phyloP scores from a whole-genome alignment of 2,113 vertebrate genomes.

The Pomatostomus ruficeps region DNA sequence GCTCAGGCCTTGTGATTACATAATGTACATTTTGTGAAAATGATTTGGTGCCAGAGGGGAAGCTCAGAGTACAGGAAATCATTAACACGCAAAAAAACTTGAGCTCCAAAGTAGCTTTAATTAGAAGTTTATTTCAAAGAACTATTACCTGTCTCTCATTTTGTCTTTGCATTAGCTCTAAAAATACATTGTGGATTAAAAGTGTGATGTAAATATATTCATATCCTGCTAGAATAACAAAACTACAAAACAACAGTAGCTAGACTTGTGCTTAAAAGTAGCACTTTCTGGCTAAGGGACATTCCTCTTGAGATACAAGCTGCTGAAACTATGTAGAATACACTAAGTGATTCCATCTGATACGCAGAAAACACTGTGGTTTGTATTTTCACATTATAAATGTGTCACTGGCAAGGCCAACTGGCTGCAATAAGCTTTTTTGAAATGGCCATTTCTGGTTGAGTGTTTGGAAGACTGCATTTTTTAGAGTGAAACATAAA shows the following conservation, averaged over 20 bases:
- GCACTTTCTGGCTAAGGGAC: constrained; percentile 21
- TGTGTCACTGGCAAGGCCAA: constrained; percentile 63
- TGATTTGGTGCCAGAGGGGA: not conserved
- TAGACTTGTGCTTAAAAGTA: constrained; percentile 48
- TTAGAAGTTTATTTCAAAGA: constrained; percentile 30
- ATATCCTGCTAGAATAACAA: not conserved
- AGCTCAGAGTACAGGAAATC: constrained; percentile 25
- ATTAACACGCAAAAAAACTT: not conserved
- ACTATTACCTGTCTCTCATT: not conserved
- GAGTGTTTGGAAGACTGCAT: constrained; percentile 24
- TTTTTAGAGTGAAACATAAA: constrained; percentile 60
- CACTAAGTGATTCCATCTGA: constrained; percentile 72
- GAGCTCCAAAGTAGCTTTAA: not conserved
- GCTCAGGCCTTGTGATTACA: constrained; percentile 6
- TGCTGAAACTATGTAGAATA: constrained; percentile 36
- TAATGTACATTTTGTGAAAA: not conserved
- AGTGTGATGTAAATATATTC: not conserved
- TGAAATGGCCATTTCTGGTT: constrained; percentile 64
- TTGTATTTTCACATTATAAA: constrained; percentile 71
- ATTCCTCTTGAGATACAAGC: constrained; percentile 28
- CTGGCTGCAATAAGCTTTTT: constrained; percentile 49
- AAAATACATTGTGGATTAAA: not conserved
- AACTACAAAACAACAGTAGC: constrained; percentile 52
- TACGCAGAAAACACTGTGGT: constrained; percentile 44
- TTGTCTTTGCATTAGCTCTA: not conserved